Base-by-base conservation (phyloP, 2,888 invertebrate genomes). In the Caenorhabditis macrosperma region DNA sequence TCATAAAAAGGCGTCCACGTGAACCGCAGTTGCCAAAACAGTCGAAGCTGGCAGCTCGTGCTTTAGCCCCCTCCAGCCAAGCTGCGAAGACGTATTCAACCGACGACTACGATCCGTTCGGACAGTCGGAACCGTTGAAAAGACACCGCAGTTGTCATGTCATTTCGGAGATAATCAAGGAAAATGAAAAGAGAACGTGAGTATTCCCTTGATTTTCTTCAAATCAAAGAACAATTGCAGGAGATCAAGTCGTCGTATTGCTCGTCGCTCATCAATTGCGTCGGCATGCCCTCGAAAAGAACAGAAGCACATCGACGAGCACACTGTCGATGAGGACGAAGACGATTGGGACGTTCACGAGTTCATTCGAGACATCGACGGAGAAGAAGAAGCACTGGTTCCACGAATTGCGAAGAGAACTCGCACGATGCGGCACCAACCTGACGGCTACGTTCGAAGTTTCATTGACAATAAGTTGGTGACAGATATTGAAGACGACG, bases 1-100 rank as follows among this genome's bases (percentile, higher is more conserved):
- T 95, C 0, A 91, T 95, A 50, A 95, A 95, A 91, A 94, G 95
- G 55, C 33, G 82, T 30, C 84, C 84, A 0, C 41, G 82, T 54
- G 82, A 82, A 38, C 69, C 78, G 1, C 81, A 82, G n/a, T 41
- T 85, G 2, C 75, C 80, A 46, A 72, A 78, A 35, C 75, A 81
- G 38, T 78, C 77, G 24, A 78, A 81, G 38, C 52, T 68, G 10
- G 66, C 78, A n/a, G 67, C 72, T 0, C 68, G 80, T 22, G 78
- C 82, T 7, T 69, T 85, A 38, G 78, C 82, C 6, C 83, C 85
- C 3, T 80, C 83, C 0, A 83, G 83, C 64, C 83, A 82, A 26
- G 69, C 84, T 4, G 64, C 82, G 1, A 80, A 80, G 22, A 71
- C 76, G 0, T 75, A 80, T 44, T 80, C 76, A 4, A 71, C 77